phyloP scores from a whole-genome alignment of 2,888 invertebrate species.

The Xanthorhoe designata region DNA sequence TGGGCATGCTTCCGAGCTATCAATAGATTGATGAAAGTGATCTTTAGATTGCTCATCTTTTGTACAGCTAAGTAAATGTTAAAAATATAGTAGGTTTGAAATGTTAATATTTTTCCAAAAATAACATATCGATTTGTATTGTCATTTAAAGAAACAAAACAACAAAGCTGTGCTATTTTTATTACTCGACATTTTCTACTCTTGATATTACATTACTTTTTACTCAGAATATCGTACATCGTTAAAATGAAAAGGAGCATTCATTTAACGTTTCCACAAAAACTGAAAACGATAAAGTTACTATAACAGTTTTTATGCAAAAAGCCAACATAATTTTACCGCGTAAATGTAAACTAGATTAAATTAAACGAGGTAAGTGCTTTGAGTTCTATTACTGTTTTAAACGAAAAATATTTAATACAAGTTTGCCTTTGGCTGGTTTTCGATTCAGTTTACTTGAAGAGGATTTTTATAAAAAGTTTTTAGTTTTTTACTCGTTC shows the following conservation, averaged over 20 bases:
- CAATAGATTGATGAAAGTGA: no score
- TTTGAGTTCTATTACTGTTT: neutral
- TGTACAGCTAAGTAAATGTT: no score
- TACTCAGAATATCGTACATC: neutral
- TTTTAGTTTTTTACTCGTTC: neutral
- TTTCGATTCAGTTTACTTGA: neutral
- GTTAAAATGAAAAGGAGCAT: conserved; percentile 1
- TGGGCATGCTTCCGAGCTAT: no score
- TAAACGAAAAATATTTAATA: neutral
- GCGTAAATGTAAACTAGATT: conserved; percentile 22
- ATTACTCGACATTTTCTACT: neutral
- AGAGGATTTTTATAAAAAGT: neutral
- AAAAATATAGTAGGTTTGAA: no score
- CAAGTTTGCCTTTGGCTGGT: neutral
- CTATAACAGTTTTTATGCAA: conserved; percentile 4
- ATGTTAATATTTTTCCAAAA: no score
- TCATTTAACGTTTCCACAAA: neutral
- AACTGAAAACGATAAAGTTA: conserved; percentile 2
- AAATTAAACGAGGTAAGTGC: conserved; percentile 8
- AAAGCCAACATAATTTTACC: conserved; percentile 8
- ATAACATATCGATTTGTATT: no score
- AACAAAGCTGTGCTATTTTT: no score
- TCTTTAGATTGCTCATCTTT: no score
- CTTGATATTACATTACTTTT: neutral
- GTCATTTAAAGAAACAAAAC: no score